phyloP scores from a whole-genome alignment of 2,888 invertebrate species.

The Axea sp. region DNA sequence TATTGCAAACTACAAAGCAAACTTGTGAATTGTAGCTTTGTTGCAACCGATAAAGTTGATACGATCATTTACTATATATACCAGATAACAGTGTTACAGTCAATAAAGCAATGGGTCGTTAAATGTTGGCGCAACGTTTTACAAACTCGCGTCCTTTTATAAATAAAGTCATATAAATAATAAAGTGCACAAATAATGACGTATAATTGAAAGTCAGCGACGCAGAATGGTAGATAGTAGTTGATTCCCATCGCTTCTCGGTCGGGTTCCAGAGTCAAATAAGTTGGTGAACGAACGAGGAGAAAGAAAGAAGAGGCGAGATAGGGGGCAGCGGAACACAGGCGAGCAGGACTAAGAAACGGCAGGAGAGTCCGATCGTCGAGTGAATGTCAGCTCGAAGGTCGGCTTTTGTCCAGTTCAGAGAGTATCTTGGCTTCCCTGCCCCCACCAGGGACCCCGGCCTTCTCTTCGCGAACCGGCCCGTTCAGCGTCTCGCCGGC shows the following conservation, averaged over 20 bases:
- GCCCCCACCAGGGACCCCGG: conserved; percentile 15
- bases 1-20: too few species aligned
- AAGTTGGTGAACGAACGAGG: conserved; percentile 46
- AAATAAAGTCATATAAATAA: conserved; percentile 21
- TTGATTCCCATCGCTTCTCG: conserved; percentile 7
- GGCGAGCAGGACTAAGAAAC: conserved; percentile 56
- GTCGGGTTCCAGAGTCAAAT: conserved; percentile 58
- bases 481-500: too few species aligned
- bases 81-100: not conserved
- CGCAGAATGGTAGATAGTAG: conserved; percentile 4
- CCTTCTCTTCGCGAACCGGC: conserved; percentile 19
- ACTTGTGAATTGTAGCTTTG: too few species aligned
- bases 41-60: too few species aligned
- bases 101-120: not conserved
- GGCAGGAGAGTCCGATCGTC: conserved; percentile 56
- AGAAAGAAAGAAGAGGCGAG: conserved; percentile 43
- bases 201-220: conserved; percentile 15
- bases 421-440: conserved; percentile 67
- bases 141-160: conserved; percentile 1
- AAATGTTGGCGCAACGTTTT: conserved; percentile 1
- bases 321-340: conserved; percentile 54
- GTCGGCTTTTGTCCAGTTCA: conserved; percentile 78
- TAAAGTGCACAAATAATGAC: conserved; percentile 14
- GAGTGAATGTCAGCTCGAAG: conserved; percentile 79
- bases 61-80: too few species aligned